Base-by-base conservation (phyloP, 2,888 invertebrate genomes). In the Drepana falcataria region DNA sequence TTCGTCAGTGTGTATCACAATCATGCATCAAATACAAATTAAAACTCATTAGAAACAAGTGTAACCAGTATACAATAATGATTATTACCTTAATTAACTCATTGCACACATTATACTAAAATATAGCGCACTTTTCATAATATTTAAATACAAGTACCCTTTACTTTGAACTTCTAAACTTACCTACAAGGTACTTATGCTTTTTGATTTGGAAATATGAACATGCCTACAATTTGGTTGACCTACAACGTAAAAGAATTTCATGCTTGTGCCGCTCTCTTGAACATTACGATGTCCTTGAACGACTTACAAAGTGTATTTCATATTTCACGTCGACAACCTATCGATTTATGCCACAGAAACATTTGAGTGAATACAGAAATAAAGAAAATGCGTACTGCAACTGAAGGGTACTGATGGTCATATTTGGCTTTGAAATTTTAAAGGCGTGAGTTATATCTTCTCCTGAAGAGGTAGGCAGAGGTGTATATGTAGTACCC, bases 201-300 rank as follows among this genome's bases (percentile, higher is more conserved):
- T 44, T 44, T 9, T 44, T 9, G 44, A 6, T 9, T 44, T 44
- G 44, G 44, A 44, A 44, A 44, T 9, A 44, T 58, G 54, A 35
- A 48, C 34, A 2, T 33, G 53, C 56, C 56, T 57, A 60, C 40
- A 49, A 37, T 49, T 56, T 53, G 54, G 47, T 40, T 40, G 34
- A n/a, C 34, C 34, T 41, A 41, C 35, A 49, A 49, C 41, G 35
- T 49, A 33, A 49, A 49, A 40, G 41, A 40, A 21, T 41, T 51
- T 40, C 34, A 41, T 51, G 51, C 40, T 51, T 33, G 34, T 41
- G 4, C 51, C 62, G 61, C 65, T 60, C 62, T 55, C 62, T 61
- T 59, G 61, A 66, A 60, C 58, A 53, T 37, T 51, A 53, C 53
- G 54, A 58, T 64, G 65, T 59, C 60, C 68, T 71, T 69, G 65